These are phyloP conservation scores for Erythrocercus mccallii DNA, from an alignment of 2,113 vertebrate species.

Conservation along the genomic window DNA sequence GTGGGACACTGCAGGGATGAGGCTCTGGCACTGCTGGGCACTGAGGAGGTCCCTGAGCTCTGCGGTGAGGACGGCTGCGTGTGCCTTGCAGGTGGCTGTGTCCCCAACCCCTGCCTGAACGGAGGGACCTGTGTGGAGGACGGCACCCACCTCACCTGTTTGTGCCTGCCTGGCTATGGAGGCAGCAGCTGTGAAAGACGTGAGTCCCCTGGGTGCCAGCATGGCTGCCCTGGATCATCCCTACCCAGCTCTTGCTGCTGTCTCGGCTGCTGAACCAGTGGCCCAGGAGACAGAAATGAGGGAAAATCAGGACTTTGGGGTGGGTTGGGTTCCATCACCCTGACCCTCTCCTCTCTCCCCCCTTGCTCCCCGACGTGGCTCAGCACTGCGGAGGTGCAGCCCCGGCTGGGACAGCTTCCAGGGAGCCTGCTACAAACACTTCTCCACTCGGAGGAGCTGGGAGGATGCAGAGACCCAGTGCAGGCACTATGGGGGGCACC, in stretches of 20 bases:
- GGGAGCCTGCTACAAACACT: conserved; percentile 89
- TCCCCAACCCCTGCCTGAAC: conserved; percentile 86
- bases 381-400: conserved; percentile 82
- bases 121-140: conserved; percentile 90
- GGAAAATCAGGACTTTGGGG: neutral
- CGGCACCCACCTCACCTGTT: conserved; percentile 59
- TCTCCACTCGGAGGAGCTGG: conserved; percentile 86
- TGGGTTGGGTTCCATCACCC: neutral
- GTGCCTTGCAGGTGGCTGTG: conserved; percentile 81
- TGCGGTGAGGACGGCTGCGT: neutral
- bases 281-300: neutral
- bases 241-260: neutral
- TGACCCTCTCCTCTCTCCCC: neutral
- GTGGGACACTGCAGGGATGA: neutral
- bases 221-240: accelerated
- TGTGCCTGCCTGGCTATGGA: conserved; percentile 88
- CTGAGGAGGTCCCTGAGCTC: neutral
- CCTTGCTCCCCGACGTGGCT: accelerated
- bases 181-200: conserved; percentile 86
- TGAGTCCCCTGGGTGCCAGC: conserved; percentile 50
- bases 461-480: conserved; percentile 90
- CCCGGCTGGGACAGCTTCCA: conserved; percentile 89
- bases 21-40: neutral
- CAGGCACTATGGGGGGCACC: conserved; percentile 80
- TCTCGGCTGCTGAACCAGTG: accelerated